Base-by-base conservation (phyloP, 2,113 vertebrate species). In the Thalassoma bifasciatum region DNA sequence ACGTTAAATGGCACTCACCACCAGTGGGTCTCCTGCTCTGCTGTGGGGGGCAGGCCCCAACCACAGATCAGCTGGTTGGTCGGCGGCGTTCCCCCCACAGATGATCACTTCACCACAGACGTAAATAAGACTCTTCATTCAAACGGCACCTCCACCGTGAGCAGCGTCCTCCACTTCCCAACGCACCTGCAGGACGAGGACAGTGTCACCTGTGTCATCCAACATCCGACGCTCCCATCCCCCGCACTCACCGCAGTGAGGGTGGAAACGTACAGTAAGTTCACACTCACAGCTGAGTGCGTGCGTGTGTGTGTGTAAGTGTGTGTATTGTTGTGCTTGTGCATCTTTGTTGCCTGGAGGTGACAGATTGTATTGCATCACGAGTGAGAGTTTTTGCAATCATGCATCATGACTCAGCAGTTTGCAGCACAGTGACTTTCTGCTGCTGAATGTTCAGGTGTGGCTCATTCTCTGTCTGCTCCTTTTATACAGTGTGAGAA, bases 21-120 rank as follows among this genome's bases (percentile, higher is more conserved):
- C 69, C 92, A 94, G 67, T 89, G 51, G 0, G 91, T 93, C 81
- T 75, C 52, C 0, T 94, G 93, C 70, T 84, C 85, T 40, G 90
- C 92, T 0, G 9, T 56, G 1, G 53, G 78, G 2, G 88, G 89
- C 5, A 87, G 88, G 57, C 93, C 92, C 5, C 4, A 2, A 11
- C 77, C 92, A 40, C 66, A 52, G 47, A 86, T 94, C 79, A 85
- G 76, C 69, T 94, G 93, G 93, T 21, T 76, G 51, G 77, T 93
- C 24, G 22, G 52, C 0, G 75, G 78, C 21, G 52, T 12, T 1
- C 70, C 76, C 57, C 83, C 78, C 10, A 63, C 52, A n/a, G 47
- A 40, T 2, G 16, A 52, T 36, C 37, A 54, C 58, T 91, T 90
- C 26, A 82, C 82, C 14, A 53, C 83, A 21, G 23, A 22, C 4